These are phyloP conservation scores for Rhodophaea formosa DNA, from an alignment of 2,888 invertebrate species.

Conservation along the genomic window DNA sequence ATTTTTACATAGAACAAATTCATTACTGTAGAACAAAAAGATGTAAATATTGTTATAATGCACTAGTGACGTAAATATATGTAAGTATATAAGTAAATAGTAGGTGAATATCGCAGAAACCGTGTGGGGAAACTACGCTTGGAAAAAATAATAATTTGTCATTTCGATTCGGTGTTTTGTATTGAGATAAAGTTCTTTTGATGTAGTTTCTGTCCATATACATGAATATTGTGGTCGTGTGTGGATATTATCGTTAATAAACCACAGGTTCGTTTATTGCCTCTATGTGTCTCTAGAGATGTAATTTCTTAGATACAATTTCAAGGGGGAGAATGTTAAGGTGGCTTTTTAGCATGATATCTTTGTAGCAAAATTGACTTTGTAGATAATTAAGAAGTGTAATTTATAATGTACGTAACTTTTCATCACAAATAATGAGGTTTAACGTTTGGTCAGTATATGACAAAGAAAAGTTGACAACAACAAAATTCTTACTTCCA, in stretches of 20 bases:
- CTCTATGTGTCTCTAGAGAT: slow-evolving; percentile 25
- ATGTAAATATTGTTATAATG: slow-evolving; percentile 60
- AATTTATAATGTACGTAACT: too few species aligned
- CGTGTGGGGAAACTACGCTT: slow-evolving; percentile 82
- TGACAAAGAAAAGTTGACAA: too few species aligned
- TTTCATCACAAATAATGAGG: too few species aligned
- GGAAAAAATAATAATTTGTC: slow-evolving; percentile 72
- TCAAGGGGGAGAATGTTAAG: background rate
- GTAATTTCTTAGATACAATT: slow-evolving; percentile 13
- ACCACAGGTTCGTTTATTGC: slow-evolving; percentile 31
- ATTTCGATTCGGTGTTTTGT: slow-evolving; percentile 68
- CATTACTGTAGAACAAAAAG: slow-evolving; percentile 20
- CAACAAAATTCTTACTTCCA: too few species aligned
- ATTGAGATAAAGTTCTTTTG: slow-evolving; percentile 61
- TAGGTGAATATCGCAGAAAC: slow-evolving; percentile 59
- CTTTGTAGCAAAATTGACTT: too few species aligned
- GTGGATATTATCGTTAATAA: slow-evolving; percentile 41
- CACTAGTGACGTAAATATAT: slow-evolving; percentile 38
- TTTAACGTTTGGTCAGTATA: too few species aligned
- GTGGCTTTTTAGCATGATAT: background rate
- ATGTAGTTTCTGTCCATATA: slow-evolving; percentile 74
- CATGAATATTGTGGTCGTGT: slow-evolving; percentile 49
- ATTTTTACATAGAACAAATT: slow-evolving; percentile 30
- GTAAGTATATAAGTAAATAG: slow-evolving; percentile 33
- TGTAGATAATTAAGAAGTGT: too few species aligned